These are phyloP conservation scores for Pontoporia blainvillei DNA, from an alignment of 2,113 vertebrate genomes.

Conservation along the genomic window DNA sequence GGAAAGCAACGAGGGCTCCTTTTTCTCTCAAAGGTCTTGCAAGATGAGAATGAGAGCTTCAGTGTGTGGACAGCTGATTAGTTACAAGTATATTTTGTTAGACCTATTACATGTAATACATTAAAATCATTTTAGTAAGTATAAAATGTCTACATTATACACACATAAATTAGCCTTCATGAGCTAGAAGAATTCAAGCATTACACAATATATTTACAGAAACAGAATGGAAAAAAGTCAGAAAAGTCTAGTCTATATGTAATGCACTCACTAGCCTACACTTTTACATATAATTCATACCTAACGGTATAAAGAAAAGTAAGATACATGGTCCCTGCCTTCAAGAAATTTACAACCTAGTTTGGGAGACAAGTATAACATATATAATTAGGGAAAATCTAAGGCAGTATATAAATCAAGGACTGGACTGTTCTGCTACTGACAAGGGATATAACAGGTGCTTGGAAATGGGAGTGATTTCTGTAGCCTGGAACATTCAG, in stretches of 20 bases:
- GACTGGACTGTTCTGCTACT: not conserved
- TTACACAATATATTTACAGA: slow-evolving; percentile 11
- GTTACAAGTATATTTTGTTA: not conserved
- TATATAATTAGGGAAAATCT: not conserved
- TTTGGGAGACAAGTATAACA: slow-evolving; percentile 10
- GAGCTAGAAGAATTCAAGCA: slow-evolving; percentile 21
- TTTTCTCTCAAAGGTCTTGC: not conserved
- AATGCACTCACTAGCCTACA: not conserved
- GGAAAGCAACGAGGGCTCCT: not conserved
- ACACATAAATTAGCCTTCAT: slow-evolving; percentile 8
- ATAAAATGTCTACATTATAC: not conserved
- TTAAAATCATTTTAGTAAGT: slow-evolving; percentile 13
- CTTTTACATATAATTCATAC: not conserved
- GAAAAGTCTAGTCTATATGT: not conserved
- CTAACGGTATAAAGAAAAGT: not conserved
- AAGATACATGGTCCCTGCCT: not conserved
- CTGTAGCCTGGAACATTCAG: not conserved
- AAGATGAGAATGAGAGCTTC: not conserved
- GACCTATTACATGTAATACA: not conserved
- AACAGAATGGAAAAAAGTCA: slow-evolving; percentile 22
- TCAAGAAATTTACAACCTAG: slow-evolving; percentile 13
- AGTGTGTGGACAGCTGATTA: not conserved
- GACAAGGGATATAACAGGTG: not conserved
- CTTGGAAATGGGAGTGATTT: not conserved
- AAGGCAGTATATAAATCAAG: slow-evolving; percentile 1